Conservation (phyloP, 2,113 vertebrate species). For the Aix galericulata region DNA sequence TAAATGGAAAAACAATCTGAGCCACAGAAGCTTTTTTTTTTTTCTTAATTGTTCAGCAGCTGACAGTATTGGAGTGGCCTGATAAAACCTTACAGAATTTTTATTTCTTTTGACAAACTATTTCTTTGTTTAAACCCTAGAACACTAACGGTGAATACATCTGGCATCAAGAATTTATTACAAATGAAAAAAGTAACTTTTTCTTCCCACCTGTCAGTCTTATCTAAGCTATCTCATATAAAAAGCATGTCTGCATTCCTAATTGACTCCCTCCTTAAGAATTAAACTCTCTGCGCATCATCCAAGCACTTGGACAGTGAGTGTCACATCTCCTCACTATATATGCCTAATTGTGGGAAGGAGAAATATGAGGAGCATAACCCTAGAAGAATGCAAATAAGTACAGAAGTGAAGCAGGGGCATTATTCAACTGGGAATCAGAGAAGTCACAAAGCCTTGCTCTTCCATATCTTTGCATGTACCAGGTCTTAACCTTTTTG, state of each 20-base stretch:
- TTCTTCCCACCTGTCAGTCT: neutral
- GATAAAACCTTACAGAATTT: neutral
- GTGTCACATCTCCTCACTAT: neutral
- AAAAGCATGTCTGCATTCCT: neutral
- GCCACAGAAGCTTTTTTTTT: neutral
- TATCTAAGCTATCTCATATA: neutral
- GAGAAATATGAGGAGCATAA: neutral
- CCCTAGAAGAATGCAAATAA: neutral
- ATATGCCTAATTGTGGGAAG: neutral
- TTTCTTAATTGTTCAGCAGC: neutral
- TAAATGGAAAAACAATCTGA: neutral
- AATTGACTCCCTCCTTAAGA: neutral
- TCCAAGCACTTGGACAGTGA: neutral
- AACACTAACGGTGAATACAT: neutral
- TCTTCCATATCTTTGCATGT: neutral
- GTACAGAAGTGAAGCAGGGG: neutral
- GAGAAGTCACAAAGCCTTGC: neutral
- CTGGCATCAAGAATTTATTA: neutral
- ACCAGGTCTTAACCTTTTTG: neutral
- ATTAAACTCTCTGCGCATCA: neutral
- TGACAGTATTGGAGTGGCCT: neutral
- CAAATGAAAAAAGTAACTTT: neutral
- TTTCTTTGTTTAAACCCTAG: neutral
- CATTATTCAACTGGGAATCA: neutral
- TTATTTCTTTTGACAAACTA: conserved; percentile 9